These are phyloP conservation scores for Pseudochirops cupreus DNA, from an alignment of 2,797 vertebrate species.

Conservation along the genomic window DNA sequence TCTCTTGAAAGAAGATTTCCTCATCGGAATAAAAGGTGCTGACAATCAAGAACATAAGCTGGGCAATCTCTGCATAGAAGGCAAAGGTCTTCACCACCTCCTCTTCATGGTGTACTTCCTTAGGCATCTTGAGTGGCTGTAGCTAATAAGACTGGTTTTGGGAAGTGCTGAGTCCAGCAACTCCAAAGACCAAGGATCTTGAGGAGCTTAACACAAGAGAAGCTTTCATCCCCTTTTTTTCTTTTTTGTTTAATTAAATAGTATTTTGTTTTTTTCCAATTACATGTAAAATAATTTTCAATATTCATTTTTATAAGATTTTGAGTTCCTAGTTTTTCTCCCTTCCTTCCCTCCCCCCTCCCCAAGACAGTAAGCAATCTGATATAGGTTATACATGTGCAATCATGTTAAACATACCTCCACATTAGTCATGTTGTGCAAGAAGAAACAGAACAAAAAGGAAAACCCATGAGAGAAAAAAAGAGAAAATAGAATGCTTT, in stretches of 20 bases:
- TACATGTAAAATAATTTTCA: accelerated
- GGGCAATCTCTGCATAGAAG: constrained; percentile 98
- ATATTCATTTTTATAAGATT: constrained; percentile 73
- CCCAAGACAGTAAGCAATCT: neutral
- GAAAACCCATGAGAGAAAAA: neutral
- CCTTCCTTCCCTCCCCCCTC: too few relatives aligned
- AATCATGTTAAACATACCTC: neutral
- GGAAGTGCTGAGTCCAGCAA: accelerated
- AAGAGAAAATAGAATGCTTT: neutral
- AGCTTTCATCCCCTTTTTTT: accelerated
- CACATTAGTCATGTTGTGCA: neutral
- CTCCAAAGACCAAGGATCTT: accelerated
- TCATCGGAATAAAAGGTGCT: constrained; percentile 98
- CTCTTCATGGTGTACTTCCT: constrained; percentile 92
- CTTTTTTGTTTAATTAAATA: neutral
- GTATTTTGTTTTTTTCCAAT: constrained; percentile 76
- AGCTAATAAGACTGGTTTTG: accelerated
- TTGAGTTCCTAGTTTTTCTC: neutral
- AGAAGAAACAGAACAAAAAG: neutral
- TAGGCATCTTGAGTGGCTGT: constrained; percentile 89
- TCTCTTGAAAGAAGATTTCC: constrained; percentile 95
- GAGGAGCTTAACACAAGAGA: neutral
- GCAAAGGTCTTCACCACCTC: constrained; percentile 96
- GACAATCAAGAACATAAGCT: constrained; percentile 97
- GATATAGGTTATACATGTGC: neutral